Evolutionary conservation across 2,113 vertebrate genomes (phyloP), one percentile per base, ranked within the genome.

Genomic region (Gobio gobio): DNA sequence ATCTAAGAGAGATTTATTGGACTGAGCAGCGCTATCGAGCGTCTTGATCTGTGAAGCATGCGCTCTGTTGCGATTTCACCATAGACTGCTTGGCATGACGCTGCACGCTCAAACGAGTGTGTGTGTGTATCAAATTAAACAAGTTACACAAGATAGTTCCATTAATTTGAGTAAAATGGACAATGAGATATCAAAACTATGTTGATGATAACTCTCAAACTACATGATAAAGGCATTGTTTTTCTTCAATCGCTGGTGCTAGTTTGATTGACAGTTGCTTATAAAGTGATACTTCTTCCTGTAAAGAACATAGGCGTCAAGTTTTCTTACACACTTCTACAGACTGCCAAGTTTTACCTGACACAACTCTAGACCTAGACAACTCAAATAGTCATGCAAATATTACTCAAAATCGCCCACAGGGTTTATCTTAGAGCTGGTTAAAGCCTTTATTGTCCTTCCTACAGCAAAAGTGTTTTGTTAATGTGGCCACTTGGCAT

Each of bases 181-280:
- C 43, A 70, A 70, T 5, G 9, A 10, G 3, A 22, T 22, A 40
- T 78, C 29, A 36, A 58, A 78, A 40, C 51, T 58, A 5, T 36
- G 13, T 78, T 24, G 22, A 78, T 59, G 22, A 78, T 59, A 14
- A 16, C 12, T 29, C 29, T 43, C 22, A 43, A 43, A 43, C 36
- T 61, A 43, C 43, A n/a, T 2, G 20, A 45, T 33, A 64, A 75
- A 40, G 36, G 47, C 14, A 26, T 5, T 56, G 14, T 58, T 36
- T 81, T 24, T 26, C 16, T 61, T 14, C 9, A 49, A 63, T 26
- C 77, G 61, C 72, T 54, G 33, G n/a, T 61, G 16, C 54, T 70
- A 74, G 40, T 22, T 2, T 86, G 87, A 86, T 77, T 88, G 87
- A 86, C 87, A 72, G 82, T 54, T 86, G 85, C 85, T 88, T 86